A percentile compares a stretch with the other conserved stretches of the same genome.
phyloP scores from a whole-genome alignment of 2,888 invertebrate species.

The Tinea semifulvella region DNA sequence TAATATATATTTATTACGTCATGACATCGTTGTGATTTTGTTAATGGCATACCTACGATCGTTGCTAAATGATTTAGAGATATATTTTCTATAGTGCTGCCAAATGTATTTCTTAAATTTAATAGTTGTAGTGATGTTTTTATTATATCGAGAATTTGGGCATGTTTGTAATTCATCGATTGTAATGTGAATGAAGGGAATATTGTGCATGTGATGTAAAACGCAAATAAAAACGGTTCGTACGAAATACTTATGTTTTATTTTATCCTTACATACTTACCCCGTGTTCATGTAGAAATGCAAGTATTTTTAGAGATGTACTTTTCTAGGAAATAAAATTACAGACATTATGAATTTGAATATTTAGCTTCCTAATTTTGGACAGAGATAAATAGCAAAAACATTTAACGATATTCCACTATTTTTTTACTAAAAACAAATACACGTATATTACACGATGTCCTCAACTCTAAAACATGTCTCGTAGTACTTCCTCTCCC shows the following conservation, averaged over 20 bases:
- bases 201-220: slow-evolving; percentile 39
- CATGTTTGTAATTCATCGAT: slow-evolving; percentile 58
- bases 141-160: slow-evolving; percentile 58
- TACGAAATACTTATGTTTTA: background rate
- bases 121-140: slow-evolving; percentile 58
- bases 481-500: too few species aligned
- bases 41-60: background rate
- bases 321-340: too few species aligned
- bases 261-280: too few species aligned
- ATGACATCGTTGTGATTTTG: slow-evolving; percentile 60
- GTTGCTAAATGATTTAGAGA: slow-evolving; percentile 60
- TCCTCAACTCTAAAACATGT: too few species aligned
- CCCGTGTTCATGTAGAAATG: too few species aligned
- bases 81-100: slow-evolving; percentile 69
- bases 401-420: too few species aligned
- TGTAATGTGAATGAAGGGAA: slow-evolving; percentile 54
- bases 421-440: too few species aligned
- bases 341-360: too few species aligned
- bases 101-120: slow-evolving; percentile 61
- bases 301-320: too few species aligned
- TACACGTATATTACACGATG: too few species aligned
- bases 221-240: slow-evolving; percentile 7
- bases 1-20: slow-evolving; percentile 26
- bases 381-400: too few species aligned
- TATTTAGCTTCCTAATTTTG: too few species aligned